Base-by-base conservation (phyloP, 1,140 invertebrate species). In the Papilio xuthus region DNA sequence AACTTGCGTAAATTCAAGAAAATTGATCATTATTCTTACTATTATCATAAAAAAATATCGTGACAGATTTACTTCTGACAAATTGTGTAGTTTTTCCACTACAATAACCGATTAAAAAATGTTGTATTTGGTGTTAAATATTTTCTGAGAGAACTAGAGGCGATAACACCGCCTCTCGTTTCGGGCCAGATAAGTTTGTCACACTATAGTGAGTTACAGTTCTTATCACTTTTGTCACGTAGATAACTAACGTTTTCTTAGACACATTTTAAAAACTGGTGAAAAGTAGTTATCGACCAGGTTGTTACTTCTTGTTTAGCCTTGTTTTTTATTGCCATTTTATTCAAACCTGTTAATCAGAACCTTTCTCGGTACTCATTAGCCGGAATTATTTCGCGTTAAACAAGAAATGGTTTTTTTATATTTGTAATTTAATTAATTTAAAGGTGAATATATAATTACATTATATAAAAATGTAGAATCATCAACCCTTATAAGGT, bases 301-400 rank as follows among this genome's bases (percentile, higher is more conserved):
- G n/a, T 9, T 53, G 6, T 9, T 53, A 53, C 18, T 53, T n/a
- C n/a, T 20, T 20, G n/a, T 1, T 20, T 53, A 53, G 18, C 50
- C 50, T 53, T 53, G 50, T 53, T 53, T 53, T 53, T 53, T 53
- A 53, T 20, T 20, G 50, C n/a, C 50, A 20, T 53, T 53, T 53
- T 53, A 18, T 18, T 53, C 8, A 53, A 53, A 53, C 50, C n/a
- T 20, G 50, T 53, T 53, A 53, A 20, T 20, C 50, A 53, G n/a
- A 8, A 20, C 18, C 18, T 53, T 53, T 53, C 50, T 53, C 13
- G 50, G 18, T 53, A 53, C 18, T 53, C 18, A 53, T 53, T 53
- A 53, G n/a, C 50, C 50, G 50, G 50, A 53, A 53, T 53, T 53
- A 8, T 20, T 9, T 0, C 44, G n/a, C 4, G 7, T 53, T 20